Evolutionary conservation across 2,113 vertebrate species (phyloP).

Genomic region (Thermophis baileyi): DNA sequence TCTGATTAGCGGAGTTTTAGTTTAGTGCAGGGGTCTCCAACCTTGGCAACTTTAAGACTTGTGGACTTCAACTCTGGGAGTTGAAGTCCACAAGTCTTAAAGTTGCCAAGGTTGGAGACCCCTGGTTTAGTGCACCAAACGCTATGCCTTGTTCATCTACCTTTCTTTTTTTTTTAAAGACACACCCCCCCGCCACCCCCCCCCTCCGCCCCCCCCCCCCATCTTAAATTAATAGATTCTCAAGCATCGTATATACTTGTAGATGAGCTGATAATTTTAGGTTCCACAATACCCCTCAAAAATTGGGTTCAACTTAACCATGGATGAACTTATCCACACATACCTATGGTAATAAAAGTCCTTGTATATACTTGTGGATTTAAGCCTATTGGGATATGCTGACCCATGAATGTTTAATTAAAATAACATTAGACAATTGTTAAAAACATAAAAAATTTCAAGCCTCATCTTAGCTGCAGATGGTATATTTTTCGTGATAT

Average conservation of each 20-base stretch:
- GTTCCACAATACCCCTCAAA: background rate
- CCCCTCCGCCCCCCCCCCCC: too few relatives aligned
- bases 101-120: too few relatives aligned
- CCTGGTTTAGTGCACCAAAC: rapidly evolving
- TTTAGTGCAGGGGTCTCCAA: rapidly evolving
- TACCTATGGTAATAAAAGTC: background rate
- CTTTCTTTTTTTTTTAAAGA: conserved; percentile 41
- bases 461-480: background rate
- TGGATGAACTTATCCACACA: background rate
- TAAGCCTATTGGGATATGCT: background rate
- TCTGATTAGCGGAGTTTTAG: conserved; percentile 27
- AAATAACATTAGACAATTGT: background rate
- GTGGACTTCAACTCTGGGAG: too few relatives aligned
- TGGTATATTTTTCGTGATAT: background rate
- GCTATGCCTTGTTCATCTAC: conserved; percentile 4
- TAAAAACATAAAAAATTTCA: background rate
- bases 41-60: too few relatives aligned
- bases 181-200: too few relatives aligned
- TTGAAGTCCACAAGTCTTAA: too few relatives aligned
- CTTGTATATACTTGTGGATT: background rate
- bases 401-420: background rate
- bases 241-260: background rate
- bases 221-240: background rate
- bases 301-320: background rate
- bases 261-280: background rate